Base-by-base conservation (phyloP, 1,140 invertebrate genomes). In the Rhizoglyphus robini region DNA sequence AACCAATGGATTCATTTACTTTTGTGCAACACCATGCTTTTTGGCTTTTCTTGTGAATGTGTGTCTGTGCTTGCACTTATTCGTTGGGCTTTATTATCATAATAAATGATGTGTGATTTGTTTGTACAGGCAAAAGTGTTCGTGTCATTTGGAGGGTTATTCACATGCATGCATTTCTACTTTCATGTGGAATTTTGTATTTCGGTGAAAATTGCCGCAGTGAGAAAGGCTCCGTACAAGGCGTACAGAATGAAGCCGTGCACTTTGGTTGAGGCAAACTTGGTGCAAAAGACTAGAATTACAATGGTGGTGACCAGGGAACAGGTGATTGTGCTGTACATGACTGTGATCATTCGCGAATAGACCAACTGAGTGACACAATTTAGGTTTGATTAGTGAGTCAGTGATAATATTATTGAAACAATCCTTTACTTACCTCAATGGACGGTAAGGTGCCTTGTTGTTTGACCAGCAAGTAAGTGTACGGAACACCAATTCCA, bases 401-500 rank as follows among this genome's bases (percentile, higher is more conserved):
- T 11, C 8, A 11, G 36, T 8, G 18, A 41, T 41, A 11, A 11
- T 8, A 41, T 41, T 41, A 41, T 41, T 41, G 18, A 11, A 8
- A 41, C 36, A 41, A 41, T 41, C 8, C 18, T 11, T 11, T 46
- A 32, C 15, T 23, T 60, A 60, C 58, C 3, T 30, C 30, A 60
- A 60, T 60, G 8, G 15, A 1, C 23, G 3, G 29, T 23, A 54
- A 27, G 15, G 51, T 54, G 23, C 8, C 23, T 46, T 60, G 58
- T 46, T 60, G 58, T 46, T 29, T 15, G 13, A 60, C n/a, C 60
- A 27, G 74, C 73, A n/a, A 70, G 73, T 80, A 76, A 3, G 78
- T 77, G 69, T 82, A 83, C 23, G 81, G 79, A 65, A 81, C 73
- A 18, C 81, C 81, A 58, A 82, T 77, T 23, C 81, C 81, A 69